These are phyloP conservation scores for Pectinophora gossypiella DNA, from an alignment of 1,140 invertebrate species.

Conservation along the genomic window DNA sequence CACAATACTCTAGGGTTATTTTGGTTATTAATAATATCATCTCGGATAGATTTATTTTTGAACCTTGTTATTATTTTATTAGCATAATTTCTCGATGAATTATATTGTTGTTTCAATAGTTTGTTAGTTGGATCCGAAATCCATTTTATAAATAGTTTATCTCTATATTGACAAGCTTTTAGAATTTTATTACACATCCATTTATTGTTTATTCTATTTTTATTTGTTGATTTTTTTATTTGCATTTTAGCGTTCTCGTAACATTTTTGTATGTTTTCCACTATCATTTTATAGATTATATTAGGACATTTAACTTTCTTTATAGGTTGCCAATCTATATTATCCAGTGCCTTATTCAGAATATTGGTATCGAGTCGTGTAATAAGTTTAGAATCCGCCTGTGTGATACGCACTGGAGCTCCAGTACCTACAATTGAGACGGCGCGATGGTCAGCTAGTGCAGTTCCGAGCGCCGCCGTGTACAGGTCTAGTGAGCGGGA, in stretches of 20 bases:
- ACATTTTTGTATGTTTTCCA: constrained; percentile 4
- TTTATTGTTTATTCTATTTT: constrained; percentile 8
- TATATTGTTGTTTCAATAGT: constrained; percentile 14
- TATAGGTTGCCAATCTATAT: constrained; percentile 1
- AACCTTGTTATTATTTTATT: constrained; percentile 14
- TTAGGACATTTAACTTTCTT: neutral
- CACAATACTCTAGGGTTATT: constrained; percentile 11
- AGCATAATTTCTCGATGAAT: constrained; percentile 10
- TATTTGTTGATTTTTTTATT: constrained; percentile 4
- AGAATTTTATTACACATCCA: constrained; percentile 11
- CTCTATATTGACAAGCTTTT: constrained; percentile 8
- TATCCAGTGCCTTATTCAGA: neutral
- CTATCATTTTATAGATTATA: constrained; percentile 5
- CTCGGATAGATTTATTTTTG: constrained; percentile 8
- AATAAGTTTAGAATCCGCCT: constrained; percentile 1
- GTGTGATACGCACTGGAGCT: neutral
- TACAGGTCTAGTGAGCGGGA: constrained; percentile 18
- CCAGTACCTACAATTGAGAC: neutral
- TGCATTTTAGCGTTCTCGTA: constrained; percentile 5
- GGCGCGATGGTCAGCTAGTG: constrained; percentile 5
- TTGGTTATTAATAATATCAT: constrained; percentile 8
- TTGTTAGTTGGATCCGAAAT: constrained; percentile 1
- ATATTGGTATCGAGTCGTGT: neutral
- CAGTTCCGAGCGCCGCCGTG: constrained; percentile 15
- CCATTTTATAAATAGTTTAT: constrained; percentile 11